Conservation (phyloP, 2,888 invertebrate genomes). For the Auanema sp. region DNA sequence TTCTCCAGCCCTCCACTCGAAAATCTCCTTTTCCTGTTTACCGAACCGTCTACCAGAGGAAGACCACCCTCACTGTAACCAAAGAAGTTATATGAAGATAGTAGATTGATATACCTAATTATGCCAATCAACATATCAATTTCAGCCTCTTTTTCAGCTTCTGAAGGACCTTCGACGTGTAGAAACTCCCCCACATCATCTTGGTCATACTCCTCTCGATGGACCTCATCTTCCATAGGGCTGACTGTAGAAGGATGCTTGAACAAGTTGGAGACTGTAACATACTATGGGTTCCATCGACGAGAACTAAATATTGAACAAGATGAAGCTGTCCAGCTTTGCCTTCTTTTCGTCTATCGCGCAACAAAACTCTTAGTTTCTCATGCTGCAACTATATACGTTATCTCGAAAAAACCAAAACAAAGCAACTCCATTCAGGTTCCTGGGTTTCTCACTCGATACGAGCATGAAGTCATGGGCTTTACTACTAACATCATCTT, state of each 20-base stretch:
- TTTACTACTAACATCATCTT: conserved; percentile 1
- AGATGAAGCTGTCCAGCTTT: conserved; percentile 10
- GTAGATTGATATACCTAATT: conserved; percentile 15
- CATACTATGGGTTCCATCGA: conserved; percentile 20
- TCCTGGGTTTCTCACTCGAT: conserved; percentile 15
- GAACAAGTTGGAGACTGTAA: no score
- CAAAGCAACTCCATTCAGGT: no score
- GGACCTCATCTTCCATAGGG: conserved; percentile 23
- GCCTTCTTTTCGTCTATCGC: conserved; percentile 20
- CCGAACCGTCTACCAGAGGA: conserved; percentile 19
- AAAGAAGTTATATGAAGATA: no score
- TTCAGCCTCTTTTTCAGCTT: conserved; percentile 15
- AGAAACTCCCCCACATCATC: conserved; percentile 23
- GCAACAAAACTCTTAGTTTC: conserved; percentile 30
- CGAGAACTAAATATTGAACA: conserved; percentile 21
- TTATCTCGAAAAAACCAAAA: not conserved
- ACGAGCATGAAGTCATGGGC: conserved; percentile 45
- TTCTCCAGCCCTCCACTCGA: conserved; percentile 14
- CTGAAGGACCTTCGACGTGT: conserved; percentile 9
- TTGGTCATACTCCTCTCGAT: conserved; percentile 23
- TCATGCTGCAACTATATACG: not conserved
- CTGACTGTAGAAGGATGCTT: no score
- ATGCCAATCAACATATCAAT: conserved; percentile 19
- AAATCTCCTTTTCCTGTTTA: conserved; percentile 9
- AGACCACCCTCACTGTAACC: conserved; percentile 21